Conservation (phyloP, 2,113 vertebrate species). For the Microtus ochrogaster region DNA sequence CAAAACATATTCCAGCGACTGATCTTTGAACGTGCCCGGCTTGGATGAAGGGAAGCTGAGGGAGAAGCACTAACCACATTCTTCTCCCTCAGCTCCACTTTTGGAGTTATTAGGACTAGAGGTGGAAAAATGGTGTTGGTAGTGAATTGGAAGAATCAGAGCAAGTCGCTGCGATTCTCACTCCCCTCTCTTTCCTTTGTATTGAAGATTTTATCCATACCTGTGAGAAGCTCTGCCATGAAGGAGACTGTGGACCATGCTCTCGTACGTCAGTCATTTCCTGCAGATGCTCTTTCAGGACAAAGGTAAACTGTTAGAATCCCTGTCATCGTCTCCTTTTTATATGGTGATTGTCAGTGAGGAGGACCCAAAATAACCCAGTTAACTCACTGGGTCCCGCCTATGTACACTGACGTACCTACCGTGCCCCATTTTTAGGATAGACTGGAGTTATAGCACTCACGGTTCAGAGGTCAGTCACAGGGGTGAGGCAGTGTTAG, state of each 20-base stretch:
- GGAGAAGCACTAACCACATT: neutral
- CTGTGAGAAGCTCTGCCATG: slow-evolving; percentile 96
- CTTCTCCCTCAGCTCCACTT: slow-evolving; percentile 26
- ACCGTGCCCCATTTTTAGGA: neutral
- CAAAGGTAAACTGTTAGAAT: slow-evolving; percentile 88
- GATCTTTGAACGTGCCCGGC: neutral
- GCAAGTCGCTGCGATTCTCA: slow-evolving; percentile 55
- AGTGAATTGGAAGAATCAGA: slow-evolving; percentile 35
- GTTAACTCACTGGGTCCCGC: slow-evolving; percentile 6
- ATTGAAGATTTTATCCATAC: slow-evolving; percentile 93
- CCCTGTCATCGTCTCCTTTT: neutral
- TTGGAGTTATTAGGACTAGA: neutral
- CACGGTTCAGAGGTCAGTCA: neutral
- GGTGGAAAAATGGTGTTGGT: neutral
- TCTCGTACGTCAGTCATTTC: slow-evolving; percentile 94
- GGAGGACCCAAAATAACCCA: neutral
- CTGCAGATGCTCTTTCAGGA: slow-evolving; percentile 96
- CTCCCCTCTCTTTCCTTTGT: slow-evolving; percentile 61
- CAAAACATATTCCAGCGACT: neutral
- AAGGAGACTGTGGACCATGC: slow-evolving; percentile 94
- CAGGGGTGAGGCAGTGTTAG: neutral
- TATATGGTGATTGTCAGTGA: neutral
- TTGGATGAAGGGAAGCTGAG: neutral
- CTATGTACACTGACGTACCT: neutral
- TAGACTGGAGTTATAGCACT: neutral